A percentile compares a stretch with the other conserved stretches of the same genome.
phyloP scores from a whole-genome alignment of 2,888 invertebrate genomes.

The Clistopyga incitator region DNA sequence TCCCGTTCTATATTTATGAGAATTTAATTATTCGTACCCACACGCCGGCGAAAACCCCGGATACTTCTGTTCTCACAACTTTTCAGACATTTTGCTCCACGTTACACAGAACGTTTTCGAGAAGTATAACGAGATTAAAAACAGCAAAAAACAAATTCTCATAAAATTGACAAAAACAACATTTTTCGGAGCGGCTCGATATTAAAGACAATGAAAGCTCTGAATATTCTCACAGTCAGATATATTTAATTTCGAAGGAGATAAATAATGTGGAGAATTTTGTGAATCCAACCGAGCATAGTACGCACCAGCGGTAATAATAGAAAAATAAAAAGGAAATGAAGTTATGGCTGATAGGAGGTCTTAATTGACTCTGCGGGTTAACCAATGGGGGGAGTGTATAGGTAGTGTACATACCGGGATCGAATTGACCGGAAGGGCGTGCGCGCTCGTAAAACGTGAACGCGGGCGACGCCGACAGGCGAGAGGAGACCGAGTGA shows the following conservation, averaged over 20 bases:
- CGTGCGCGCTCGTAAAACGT: constrained; percentile 67
- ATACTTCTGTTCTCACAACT: too few relatives aligned
- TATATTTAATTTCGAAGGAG: not conserved
- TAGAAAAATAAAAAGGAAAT: constrained; percentile 52
- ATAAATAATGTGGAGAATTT: not conserved
- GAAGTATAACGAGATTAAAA: too few relatives aligned
- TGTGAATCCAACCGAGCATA: not conserved
- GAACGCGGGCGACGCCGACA: constrained; percentile 53
- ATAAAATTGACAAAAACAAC: too few relatives aligned
- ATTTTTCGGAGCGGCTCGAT: too few relatives aligned
- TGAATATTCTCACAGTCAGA: not conserved
- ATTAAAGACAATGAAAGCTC: too few relatives aligned
- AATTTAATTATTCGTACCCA: too few relatives aligned
- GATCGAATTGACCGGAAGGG: constrained; percentile 68
- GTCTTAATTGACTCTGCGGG: constrained; percentile 64
- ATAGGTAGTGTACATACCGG: constrained; percentile 57
- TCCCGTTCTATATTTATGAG: too few relatives aligned
- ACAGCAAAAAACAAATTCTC: too few relatives aligned
- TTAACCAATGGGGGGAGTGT: constrained; percentile 21
- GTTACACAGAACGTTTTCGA: too few relatives aligned
- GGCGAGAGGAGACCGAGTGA: constrained; percentile 55
- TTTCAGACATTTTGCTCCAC: too few relatives aligned
- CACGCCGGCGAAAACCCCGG: too few relatives aligned
- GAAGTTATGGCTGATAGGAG: constrained; percentile 58
- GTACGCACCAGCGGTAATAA: constrained; percentile 12